A percentile compares a stretch with the other conserved stretches of the same genome.
Conservation (phyloP, 1,140 invertebrate genomes). For the Drosophila mauritiana region DNA sequence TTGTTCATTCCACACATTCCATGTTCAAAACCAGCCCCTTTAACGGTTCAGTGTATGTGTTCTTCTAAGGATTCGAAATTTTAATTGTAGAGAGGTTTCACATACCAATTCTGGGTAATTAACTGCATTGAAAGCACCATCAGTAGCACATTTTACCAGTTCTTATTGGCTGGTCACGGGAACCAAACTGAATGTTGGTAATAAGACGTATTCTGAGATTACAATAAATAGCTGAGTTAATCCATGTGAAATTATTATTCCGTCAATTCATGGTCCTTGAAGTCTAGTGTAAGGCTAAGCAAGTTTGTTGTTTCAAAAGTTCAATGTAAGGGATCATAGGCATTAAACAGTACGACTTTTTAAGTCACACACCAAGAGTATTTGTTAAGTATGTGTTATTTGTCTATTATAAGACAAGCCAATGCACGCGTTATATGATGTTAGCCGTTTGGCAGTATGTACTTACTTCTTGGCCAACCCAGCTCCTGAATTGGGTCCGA, state of each 20-base stretch:
- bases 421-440: slow-evolving; percentile 15
- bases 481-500: too few relatives aligned
- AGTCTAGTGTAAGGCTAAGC: too few relatives aligned
- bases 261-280: too few relatives aligned
- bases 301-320: too few relatives aligned
- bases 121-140: neutral
- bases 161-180: too few relatives aligned
- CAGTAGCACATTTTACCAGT: too few relatives aligned
- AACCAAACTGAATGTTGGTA: too few relatives aligned
- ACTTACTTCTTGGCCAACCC: neutral
- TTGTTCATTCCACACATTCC: slow-evolving; percentile 44
- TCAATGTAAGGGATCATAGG: neutral
- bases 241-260: too few relatives aligned
- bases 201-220: too few relatives aligned
- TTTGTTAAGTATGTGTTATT: slow-evolving; percentile 1
- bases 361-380: neutral
- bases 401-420: neutral
- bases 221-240: too few relatives aligned
- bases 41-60: neutral
- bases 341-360: neutral
- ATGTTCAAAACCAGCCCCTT: slow-evolving; percentile 4
- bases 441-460: slow-evolving; percentile 6
- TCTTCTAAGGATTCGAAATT: neutral
- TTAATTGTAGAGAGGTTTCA: slow-evolving; percentile 10
- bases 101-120: neutral